phyloP scores from a whole-genome alignment of 2,888 invertebrate species.

The Sinohyriopsis cumingii region DNA sequence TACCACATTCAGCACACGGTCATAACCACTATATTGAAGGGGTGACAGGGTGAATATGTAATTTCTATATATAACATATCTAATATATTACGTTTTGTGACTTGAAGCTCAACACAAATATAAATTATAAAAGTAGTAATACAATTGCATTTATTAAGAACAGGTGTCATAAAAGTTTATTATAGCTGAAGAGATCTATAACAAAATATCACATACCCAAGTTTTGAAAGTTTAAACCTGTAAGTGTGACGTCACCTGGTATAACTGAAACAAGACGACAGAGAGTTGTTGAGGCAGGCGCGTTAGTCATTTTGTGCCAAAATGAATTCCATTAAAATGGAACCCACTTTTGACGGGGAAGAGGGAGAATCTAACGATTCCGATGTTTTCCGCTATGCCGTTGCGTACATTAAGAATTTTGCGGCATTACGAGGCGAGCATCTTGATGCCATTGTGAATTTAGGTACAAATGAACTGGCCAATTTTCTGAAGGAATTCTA shows the following conservation, averaged over 20 bases:
- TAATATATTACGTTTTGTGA: background rate
- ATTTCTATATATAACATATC: background rate
- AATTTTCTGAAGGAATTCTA: slow-evolving; percentile 61
- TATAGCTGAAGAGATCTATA: too few species aligned
- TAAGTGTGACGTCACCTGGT: slow-evolving; percentile 44
- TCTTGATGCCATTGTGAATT: slow-evolving; percentile 48
- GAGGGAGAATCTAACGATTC: slow-evolving; percentile 35
- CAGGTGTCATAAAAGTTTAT: background rate
- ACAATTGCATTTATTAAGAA: background rate
- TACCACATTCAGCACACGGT: slow-evolving; percentile 13
- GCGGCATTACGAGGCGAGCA: slow-evolving; percentile 51
- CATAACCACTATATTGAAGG: slow-evolving; percentile 3
- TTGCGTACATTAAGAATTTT: slow-evolving; percentile 44
- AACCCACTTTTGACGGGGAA: slow-evolving; percentile 30
- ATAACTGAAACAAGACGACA: slow-evolving; percentile 53
- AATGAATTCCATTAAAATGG: slow-evolving; percentile 39
- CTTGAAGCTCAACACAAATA: too few species aligned
- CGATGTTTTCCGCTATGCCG: slow-evolving; percentile 26
- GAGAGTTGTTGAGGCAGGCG: slow-evolving; percentile 26
- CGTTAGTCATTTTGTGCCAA: slow-evolving; percentile 8
- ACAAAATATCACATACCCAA: slow-evolving; percentile 13
- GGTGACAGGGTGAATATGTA: background rate
- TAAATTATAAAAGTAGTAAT: too few species aligned
- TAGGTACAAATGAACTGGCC: slow-evolving; percentile 50
- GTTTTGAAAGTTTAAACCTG: slow-evolving; percentile 7